Conservation (phyloP, 92 coral and sea anemone genomes). For the Epizoanthus illoricatus region DNA sequence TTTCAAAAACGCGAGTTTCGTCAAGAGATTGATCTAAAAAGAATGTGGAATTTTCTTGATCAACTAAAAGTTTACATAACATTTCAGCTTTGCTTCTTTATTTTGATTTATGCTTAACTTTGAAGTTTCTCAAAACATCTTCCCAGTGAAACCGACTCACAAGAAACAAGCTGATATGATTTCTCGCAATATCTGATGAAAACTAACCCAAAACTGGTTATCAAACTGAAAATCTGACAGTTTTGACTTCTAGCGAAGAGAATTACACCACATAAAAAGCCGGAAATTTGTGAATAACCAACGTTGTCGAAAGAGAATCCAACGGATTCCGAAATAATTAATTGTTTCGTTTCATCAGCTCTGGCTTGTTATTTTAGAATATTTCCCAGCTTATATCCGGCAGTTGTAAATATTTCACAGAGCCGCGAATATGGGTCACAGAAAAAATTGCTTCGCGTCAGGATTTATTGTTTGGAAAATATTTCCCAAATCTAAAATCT, state of each 20-base stretch:
- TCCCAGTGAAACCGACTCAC: not conserved
- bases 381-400: not conserved
- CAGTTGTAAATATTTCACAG: constrained; percentile 5
- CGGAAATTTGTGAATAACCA: not conserved
- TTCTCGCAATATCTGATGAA: not conserved
- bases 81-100: not conserved
- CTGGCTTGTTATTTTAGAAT: constrained; percentile 3
- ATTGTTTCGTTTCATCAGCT: not conserved
- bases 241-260: not conserved
- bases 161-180: not conserved
- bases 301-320: not conserved
- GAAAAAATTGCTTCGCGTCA: not conserved
- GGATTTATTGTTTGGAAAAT: not conserved
- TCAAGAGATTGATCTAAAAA: not conserved
- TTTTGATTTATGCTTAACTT: not conserved
- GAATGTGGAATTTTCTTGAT: not conserved
- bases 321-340: constrained; percentile 3
- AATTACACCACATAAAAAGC: not conserved
- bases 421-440: not conserved
- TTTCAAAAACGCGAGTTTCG: not conserved
- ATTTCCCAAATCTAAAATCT: not conserved
- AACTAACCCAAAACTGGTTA: not conserved
- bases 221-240: not conserved
- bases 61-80: not conserved
- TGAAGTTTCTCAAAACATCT: not conserved